phyloP scores from a whole-genome alignment of 2,797 vertebrate genomes.

The Hephaestus fuliginosus region DNA sequence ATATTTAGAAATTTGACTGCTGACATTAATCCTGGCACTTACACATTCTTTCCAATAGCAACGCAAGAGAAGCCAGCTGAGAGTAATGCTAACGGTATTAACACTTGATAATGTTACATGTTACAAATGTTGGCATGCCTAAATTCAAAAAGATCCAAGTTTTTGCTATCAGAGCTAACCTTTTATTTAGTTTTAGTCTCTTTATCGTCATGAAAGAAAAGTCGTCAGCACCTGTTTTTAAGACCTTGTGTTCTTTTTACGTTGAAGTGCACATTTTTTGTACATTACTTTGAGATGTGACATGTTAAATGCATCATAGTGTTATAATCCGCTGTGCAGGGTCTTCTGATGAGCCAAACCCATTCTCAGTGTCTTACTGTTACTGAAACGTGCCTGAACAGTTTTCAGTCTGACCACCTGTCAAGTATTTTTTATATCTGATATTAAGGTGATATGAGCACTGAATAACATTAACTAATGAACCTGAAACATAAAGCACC shows the following conservation, averaged over 20 bases:
- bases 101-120: background rate
- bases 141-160: too few species aligned
- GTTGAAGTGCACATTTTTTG: background rate
- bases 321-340: background rate
- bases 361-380: background rate
- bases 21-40: background rate
- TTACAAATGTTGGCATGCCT: background rate
- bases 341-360: background rate
- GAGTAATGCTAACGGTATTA: background rate
- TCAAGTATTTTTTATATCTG: background rate
- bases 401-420: background rate
- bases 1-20: background rate
- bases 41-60: background rate
- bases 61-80: background rate
- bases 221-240: too few species aligned
- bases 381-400: background rate
- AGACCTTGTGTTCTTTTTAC: too few species aligned
- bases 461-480: background rate
- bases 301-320: background rate
- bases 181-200: fast-evolving
- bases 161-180: background rate
- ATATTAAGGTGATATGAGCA: background rate
- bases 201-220: background rate
- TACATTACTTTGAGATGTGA: background rate
- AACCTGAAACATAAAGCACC: background rate